These are phyloP conservation scores for Pachydiplax longipennis DNA, from an alignment of 2,888 invertebrate genomes.

Conservation along the genomic window DNA sequence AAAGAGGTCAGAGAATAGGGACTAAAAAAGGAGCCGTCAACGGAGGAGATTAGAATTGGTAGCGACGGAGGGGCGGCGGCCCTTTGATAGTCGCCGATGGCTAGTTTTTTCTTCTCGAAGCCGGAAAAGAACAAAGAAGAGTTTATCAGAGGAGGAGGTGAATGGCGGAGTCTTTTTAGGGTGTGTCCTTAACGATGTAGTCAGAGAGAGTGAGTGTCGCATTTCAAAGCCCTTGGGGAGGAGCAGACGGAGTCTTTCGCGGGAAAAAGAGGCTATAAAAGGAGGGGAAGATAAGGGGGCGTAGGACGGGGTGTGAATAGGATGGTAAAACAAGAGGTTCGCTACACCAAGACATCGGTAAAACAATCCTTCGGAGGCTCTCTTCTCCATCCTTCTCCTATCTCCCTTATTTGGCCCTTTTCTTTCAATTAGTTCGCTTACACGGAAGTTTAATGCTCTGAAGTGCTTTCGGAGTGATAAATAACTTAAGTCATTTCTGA, in stretches of 20 bases:
- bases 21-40: too few relatives aligned
- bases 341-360: too few relatives aligned
- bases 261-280: neutral
- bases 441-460: too few relatives aligned
- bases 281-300: neutral
- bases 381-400: neutral
- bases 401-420: neutral
- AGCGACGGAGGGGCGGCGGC: neutral
- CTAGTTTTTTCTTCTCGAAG: neutral
- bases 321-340: neutral
- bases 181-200: neutral
- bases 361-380: neutral
- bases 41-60: neutral
- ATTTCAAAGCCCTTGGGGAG: neutral
- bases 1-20: too few relatives aligned
- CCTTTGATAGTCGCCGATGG: neutral
- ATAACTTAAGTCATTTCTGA: too few relatives aligned
- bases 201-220: neutral
- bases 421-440: too few relatives aligned
- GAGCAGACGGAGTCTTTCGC: neutral
- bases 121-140: neutral
- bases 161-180: neutral
- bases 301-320: neutral
- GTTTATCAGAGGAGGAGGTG: neutral
- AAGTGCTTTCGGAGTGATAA: too few relatives aligned